phyloP scores from a whole-genome alignment of 1,140 invertebrate genomes.

The Scaptodrosophila lebanonensis region DNA sequence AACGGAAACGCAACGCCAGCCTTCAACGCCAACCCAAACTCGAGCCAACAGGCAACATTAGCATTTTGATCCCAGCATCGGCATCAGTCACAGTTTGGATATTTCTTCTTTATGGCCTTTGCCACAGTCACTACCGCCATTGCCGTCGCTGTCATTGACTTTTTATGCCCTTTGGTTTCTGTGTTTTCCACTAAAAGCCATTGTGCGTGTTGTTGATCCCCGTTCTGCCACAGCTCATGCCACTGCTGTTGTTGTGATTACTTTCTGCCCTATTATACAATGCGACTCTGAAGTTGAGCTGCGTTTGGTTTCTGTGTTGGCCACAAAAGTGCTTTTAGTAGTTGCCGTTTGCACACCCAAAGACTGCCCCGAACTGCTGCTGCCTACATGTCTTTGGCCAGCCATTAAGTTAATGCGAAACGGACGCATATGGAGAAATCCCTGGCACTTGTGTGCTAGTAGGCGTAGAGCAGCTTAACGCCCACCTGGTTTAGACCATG shows the following conservation, averaged over 20 bases:
- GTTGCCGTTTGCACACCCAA: slow-evolving; percentile 61
- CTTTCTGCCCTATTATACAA: slow-evolving; percentile 8
- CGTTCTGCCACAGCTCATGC: slow-evolving; percentile 26
- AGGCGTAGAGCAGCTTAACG: slow-evolving; percentile 16
- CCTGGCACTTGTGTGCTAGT: slow-evolving; percentile 49
- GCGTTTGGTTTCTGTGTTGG: slow-evolving; percentile 21
- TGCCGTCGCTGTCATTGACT: slow-evolving; percentile 13
- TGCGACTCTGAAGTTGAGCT: not conserved
- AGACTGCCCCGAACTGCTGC: slow-evolving; percentile 35
- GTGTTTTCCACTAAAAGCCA: slow-evolving; percentile 39
- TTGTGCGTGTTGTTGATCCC: slow-evolving; percentile 20
- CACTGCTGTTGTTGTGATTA: slow-evolving; percentile 38
- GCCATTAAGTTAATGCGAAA: slow-evolving; percentile 69
- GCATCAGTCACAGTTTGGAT: not conserved
- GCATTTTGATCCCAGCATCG: slow-evolving; percentile 55
- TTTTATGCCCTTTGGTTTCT: slow-evolving; percentile 23
- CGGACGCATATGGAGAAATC: slow-evolving; percentile 50
- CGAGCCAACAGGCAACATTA: slow-evolving; percentile 33
- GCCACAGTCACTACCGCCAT: slow-evolving; percentile 10
- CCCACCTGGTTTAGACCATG: slow-evolving; percentile 9
- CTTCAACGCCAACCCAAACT: slow-evolving; percentile 22
- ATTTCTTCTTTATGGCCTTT: slow-evolving; percentile 36
- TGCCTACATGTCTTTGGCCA: slow-evolving; percentile 66
- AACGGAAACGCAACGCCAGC: slow-evolving; percentile 7
- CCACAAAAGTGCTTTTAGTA: slow-evolving; percentile 71